Evolutionary conservation across 1,140 invertebrate species (phyloP), one percentile per base, ranked within the genome.

Genomic region (Drosophila teissieri): DNA sequence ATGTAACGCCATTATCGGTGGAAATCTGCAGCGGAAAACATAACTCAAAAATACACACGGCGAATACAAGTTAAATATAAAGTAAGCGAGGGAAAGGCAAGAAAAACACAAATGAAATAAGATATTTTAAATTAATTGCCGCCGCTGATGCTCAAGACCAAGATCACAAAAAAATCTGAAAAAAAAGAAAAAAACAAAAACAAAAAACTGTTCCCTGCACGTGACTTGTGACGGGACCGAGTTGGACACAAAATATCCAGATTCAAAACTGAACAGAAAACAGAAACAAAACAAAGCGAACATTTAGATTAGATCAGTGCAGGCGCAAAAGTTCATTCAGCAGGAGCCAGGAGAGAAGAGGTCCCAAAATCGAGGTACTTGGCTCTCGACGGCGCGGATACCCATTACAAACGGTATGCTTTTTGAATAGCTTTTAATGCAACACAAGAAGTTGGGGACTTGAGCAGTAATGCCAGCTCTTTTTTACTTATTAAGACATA

Each of bases 61-160:
- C 52, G 36, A 70, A 72, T 83, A 83, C 73, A 76, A 77, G 61
- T 76, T 58, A 75, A 75, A 75, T 58, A 78, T 27, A 83, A 61
- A 78, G 64, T 48, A 73, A 78, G 57, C 57, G 57, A 57, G 80
- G 64, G 54, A 70, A 45, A 62, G 52, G 55, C 46, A 75, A 67
- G 19, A 45, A 62, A 64, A 65, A 64, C 62, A 84, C 62, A 82
- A 88, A 86, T 78, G 83, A 86, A 88, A 86, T 88, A 86, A 86
- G 83, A 85, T 85, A 85, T 85, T 85, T 85, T 88, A 78, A 85
- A 85, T 85, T 85, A 85, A 85, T 85, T 85, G 82, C 73, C 83
- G 67, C 31, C 39, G 70, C 57, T 19, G n/a, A n/a, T n/a, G 27
- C 36, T 44, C 17, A 24, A 39, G 46, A 72, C 74, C 49, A 64